Conservation (phyloP, 2,888 invertebrate species). For the Acanthoscelides obtectus region DNA sequence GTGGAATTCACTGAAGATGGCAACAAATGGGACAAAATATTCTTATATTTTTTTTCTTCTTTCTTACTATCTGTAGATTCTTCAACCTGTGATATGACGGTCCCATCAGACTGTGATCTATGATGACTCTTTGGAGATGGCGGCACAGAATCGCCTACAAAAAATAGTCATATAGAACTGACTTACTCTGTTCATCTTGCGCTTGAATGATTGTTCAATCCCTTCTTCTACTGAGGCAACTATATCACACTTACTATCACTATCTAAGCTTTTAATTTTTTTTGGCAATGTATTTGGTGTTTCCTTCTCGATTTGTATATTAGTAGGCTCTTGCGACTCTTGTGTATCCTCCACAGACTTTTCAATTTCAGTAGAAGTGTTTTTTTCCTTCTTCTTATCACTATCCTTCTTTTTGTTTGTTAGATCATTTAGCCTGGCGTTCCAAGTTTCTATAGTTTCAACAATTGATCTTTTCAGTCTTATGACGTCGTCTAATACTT, state of each 20-base stretch:
- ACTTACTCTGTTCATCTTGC: no score
- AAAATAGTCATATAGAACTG: no score
- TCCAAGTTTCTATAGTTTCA: constrained; percentile 71
- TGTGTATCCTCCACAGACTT: constrained; percentile 10
- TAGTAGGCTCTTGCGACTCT: neutral
- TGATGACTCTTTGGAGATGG: constrained; percentile 42
- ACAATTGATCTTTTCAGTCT: constrained; percentile 63
- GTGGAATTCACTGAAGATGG: constrained; percentile 51
- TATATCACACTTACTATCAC: constrained; percentile 47
- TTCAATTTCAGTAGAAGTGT: constrained; percentile 3
- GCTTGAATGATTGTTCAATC: no score
- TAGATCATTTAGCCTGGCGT: constrained; percentile 50
- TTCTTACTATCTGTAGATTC: constrained; percentile 43
- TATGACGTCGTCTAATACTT: constrained; percentile 58
- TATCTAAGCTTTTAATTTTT: constrained; percentile 47
- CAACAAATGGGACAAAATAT: constrained; percentile 63
- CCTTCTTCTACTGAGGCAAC: no score
- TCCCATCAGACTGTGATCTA: constrained; percentile 47
- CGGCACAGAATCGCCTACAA: constrained; percentile 13
- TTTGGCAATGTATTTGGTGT: constrained; percentile 36
- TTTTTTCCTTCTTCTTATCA: constrained; percentile 38
- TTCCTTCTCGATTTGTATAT: constrained; percentile 11
- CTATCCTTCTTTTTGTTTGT: constrained; percentile 36
- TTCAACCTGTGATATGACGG: constrained; percentile 35
- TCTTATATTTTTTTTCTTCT: constrained; percentile 61